Percentiles rank a stretch among this genome's conserved stretches.
These are phyloP conservation scores for Chloebia gouldiae DNA, from an alignment of 2,113 vertebrate species.

Conservation along the genomic window DNA sequence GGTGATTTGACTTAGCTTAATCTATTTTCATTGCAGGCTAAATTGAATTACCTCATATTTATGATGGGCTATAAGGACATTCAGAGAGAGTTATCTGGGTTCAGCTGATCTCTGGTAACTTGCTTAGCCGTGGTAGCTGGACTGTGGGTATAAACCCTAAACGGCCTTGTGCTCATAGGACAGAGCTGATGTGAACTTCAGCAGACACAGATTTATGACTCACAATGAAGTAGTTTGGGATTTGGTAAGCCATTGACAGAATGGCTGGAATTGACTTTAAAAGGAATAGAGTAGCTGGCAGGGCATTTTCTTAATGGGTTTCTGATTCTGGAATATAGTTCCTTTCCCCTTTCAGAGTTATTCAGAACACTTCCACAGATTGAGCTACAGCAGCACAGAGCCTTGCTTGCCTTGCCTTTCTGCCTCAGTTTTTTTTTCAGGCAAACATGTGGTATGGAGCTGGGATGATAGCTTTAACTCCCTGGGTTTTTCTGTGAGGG, in stretches of 20 bases:
- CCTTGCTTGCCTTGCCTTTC: background rate
- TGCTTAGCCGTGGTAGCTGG: slow-evolving; percentile 27
- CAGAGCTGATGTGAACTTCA: background rate
- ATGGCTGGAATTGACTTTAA: slow-evolving; percentile 16
- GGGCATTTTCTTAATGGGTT: background rate
- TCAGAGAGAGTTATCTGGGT: slow-evolving; percentile 44
- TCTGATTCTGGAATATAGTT: background rate
- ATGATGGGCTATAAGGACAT: slow-evolving; percentile 49
- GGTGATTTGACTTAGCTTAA: slow-evolving; percentile 64
- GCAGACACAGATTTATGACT: background rate
- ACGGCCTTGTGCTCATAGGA: background rate
- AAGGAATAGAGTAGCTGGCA: background rate
- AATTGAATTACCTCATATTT: slow-evolving; percentile 68
- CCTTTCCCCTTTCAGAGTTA: background rate
- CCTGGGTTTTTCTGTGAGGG: slow-evolving; percentile 33
- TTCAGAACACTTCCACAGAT: too few species aligned
- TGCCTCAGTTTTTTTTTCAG: background rate
- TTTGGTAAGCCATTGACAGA: background rate
- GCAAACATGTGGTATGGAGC: background rate
- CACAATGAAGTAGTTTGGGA: background rate
- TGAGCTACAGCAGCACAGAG: background rate
- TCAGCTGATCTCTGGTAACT: slow-evolving; percentile 50
- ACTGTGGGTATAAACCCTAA: slow-evolving; percentile 22
- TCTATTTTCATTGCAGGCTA: slow-evolving; percentile 62
- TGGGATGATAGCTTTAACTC: slow-evolving; percentile 22